phyloP scores from a whole-genome alignment of 2,113 vertebrate genomes.

The Ancistrus triradiatus region DNA sequence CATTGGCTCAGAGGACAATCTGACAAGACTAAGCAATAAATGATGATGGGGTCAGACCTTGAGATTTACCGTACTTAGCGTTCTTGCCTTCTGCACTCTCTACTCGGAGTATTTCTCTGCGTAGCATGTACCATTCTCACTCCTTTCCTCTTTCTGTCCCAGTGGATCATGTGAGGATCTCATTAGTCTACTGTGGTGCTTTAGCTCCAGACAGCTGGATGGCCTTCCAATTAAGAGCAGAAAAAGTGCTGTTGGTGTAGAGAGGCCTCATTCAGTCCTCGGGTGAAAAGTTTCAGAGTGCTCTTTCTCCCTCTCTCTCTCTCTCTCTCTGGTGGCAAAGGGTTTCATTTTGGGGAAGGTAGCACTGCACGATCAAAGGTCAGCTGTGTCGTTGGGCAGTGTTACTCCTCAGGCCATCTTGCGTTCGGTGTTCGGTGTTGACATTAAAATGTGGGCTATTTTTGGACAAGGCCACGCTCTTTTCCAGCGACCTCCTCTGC shows the following conservation, averaged over 20 bases:
- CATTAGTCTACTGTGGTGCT: slow-evolving; percentile 47
- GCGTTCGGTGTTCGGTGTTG: slow-evolving; percentile 36
- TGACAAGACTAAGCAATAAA: neutral
- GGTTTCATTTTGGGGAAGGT: slow-evolving; percentile 31
- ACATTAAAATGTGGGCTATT: slow-evolving; percentile 63
- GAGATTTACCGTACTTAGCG: neutral
- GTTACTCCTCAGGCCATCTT: slow-evolving; percentile 56
- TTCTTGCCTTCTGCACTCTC: too few relatives aligned
- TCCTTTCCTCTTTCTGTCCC: neutral
- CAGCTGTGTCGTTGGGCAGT: slow-evolving; percentile 58
- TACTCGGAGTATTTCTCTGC: too few relatives aligned
- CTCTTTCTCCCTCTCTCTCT: neutral
- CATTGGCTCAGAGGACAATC: neutral
- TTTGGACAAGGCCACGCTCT: slow-evolving; percentile 51
- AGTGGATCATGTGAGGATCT: slow-evolving; percentile 30
- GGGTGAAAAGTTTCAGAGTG: slow-evolving; percentile 12
- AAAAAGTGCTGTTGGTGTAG: slow-evolving; percentile 34
- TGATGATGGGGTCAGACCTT: slow-evolving; percentile 6
- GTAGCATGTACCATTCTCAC: neutral
- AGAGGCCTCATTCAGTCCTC: neutral
- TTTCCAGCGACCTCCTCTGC: slow-evolving; percentile 47
- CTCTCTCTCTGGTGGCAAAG: too few relatives aligned
- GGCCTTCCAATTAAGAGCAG: slow-evolving; percentile 43
- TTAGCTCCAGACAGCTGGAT: slow-evolving; percentile 61
- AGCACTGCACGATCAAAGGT: slow-evolving; percentile 61